Evolutionary conservation across 64 coral and sea anemone genomes (phyloP).

Genomic region (Stichodactyla helianthus): DNA sequence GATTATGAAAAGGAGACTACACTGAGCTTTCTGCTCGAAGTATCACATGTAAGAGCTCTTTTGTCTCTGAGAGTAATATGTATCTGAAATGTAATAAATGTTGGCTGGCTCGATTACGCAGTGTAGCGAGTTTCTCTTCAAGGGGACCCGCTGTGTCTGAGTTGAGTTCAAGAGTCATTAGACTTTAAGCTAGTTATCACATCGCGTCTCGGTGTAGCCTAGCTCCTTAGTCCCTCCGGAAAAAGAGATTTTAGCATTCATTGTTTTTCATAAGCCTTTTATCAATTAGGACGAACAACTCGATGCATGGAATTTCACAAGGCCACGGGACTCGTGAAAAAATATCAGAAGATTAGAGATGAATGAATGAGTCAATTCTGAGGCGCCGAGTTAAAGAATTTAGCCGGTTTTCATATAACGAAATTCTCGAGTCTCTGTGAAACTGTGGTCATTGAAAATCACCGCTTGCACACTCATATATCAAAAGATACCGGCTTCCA

Average conservation of each 20-base stretch:
- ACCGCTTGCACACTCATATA: slow-evolving; percentile 37
- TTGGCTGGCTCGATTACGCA: background rate
- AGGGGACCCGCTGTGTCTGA: slow-evolving; percentile 9
- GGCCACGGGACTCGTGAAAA: background rate
- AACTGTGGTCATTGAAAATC: slow-evolving; percentile 17
- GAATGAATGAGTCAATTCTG: background rate
- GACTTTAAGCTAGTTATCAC: slow-evolving; percentile 27
- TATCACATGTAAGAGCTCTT: slow-evolving; percentile 19
- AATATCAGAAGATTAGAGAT: background rate
- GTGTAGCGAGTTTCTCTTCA: slow-evolving; percentile 6
- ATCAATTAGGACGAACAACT: slow-evolving; percentile 16
- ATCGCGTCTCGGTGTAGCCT: slow-evolving; percentile 19
- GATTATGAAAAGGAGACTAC: background rate
- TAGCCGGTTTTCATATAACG: background rate
- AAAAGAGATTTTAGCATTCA: slow-evolving; percentile 21
- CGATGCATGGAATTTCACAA: slow-evolving; percentile 6
- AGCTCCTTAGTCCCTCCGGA: slow-evolving; percentile 7
- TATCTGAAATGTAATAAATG: slow-evolving; percentile 20
- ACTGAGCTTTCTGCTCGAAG: background rate
- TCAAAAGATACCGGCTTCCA: slow-evolving; percentile 70
- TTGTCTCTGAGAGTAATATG: background rate
- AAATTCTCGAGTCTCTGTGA: slow-evolving; percentile 30
- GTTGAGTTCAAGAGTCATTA: slow-evolving; percentile 12
- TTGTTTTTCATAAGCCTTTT: slow-evolving; percentile 25
- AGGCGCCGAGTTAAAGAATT: background rate